Conservation (phyloP, 2,888 invertebrate species). For the Drosophila prolongata region DNA sequence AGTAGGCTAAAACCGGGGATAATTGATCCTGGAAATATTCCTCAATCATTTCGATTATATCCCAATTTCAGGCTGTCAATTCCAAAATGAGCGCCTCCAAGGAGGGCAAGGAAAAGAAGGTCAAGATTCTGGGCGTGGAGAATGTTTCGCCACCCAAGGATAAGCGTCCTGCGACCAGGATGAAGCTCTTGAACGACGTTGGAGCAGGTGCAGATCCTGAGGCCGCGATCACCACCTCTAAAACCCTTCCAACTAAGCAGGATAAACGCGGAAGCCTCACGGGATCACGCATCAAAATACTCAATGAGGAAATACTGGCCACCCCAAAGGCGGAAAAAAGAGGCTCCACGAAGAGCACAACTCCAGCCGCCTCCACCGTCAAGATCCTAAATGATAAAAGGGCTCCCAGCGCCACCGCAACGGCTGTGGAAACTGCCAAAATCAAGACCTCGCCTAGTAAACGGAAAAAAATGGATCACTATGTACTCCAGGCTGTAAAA, state of each 20-base stretch:
- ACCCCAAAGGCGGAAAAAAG: constrained; percentile 43
- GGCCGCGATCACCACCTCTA: neutral
- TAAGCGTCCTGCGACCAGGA: constrained; percentile 43
- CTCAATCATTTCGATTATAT: neutral
- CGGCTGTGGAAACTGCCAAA: constrained; percentile 62
- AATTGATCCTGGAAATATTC: constrained; percentile 56
- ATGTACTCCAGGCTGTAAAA: constrained; percentile 79
- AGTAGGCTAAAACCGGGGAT: constrained; percentile 56
- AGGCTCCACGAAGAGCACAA: constrained; percentile 37
- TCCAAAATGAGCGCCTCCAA: constrained; percentile 59
- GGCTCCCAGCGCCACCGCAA: constrained; percentile 17
- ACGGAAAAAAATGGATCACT: constrained; percentile 79
- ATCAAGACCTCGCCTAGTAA: constrained; percentile 58
- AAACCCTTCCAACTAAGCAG: constrained; percentile 32
- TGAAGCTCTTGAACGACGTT: constrained; percentile 64
- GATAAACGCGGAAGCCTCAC: constrained; percentile 50
- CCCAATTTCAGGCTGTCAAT: constrained; percentile 18
- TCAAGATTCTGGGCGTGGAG: constrained; percentile 69
- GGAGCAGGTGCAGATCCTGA: constrained; percentile 14
- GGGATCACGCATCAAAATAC: constrained; percentile 61
- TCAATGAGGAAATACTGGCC: constrained; percentile 54
- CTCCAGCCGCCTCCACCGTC: constrained; percentile 31
- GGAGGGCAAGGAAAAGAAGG: constrained; percentile 47
- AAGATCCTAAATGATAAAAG: constrained; percentile 69
- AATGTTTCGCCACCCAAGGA: constrained; percentile 47